A percentile compares a stretch with the other conserved stretches of the same genome.
These are phyloP conservation scores for rat (Rattus norvegicus) DNA, from an alignment of 2,113 vertebrate genomes.

Conservation along the genomic window DNA sequence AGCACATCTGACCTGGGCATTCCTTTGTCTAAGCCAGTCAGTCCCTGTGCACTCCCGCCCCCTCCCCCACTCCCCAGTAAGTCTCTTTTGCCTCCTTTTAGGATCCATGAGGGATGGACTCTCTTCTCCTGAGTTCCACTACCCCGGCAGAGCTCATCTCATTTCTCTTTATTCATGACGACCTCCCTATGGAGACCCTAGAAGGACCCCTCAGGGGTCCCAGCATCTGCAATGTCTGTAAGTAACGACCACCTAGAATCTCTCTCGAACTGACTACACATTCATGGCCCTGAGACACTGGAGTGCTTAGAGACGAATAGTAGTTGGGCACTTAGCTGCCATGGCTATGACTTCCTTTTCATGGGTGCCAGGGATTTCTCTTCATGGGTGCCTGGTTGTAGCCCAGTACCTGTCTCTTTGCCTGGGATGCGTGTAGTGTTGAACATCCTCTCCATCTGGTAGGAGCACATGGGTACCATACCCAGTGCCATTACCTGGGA, in stretches of 20 bases:
- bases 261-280: neutral
- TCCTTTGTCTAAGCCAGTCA: neutral
- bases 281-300: neutral
- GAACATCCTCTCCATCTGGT: slow-evolving; percentile 96
- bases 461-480: slow-evolving; percentile 95
- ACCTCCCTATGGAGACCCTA: neutral
- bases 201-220: neutral
- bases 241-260: neutral
- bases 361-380: rapidly evolving
- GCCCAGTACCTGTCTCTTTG: slow-evolving; percentile 89
- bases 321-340: neutral
- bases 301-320: neutral
- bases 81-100: neutral
- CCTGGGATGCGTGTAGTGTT: slow-evolving; percentile 96
- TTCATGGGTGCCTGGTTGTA: rapidly evolving
- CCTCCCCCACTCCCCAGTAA: too few relatives aligned
- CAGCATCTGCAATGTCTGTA: neutral
- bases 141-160: neutral
- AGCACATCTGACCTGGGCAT: neutral
- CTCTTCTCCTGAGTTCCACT: neutral
- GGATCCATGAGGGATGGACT: neutral
- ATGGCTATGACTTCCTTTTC: neutral
- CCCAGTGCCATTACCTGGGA: slow-evolving; percentile 92
- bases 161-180: neutral
- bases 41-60: neutral